Evolutionary conservation across 2,888 invertebrate species (phyloP), one percentile per base, ranked within the genome.

Genomic region (Scaptodrosophila latifasciaeformis): DNA sequence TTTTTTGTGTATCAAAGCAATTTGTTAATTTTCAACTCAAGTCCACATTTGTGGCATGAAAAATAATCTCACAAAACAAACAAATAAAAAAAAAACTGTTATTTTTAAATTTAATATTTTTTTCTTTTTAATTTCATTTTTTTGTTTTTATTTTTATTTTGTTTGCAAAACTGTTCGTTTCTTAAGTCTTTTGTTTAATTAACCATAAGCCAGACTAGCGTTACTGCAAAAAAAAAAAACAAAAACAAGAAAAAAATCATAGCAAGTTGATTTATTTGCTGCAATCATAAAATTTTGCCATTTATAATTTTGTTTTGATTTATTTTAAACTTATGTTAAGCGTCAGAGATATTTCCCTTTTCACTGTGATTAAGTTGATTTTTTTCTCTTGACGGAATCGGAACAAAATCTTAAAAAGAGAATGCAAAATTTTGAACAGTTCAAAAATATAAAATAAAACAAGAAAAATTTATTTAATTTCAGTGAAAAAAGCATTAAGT

Each of bases 131-230:
- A 12, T 46, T 35, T 43, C 45, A 54, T 53, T 57, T 58, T 50
- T 29, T 57, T 55, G 27, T 53, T 50, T 56, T 42, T 62, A 37
- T 40, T 30, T 27, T 57, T 43, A 18, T 56, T 45, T 34, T 56
- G 46, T 30, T 46, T 48, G 44, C 35, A 21, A 17, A 51, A 35
- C 13, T 57, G 76, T 74, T 81, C 44, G 72, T 71, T 71, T 31
- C 72, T 60, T 65, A 60, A 76, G 79, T 81, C 81, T 76, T 79
- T 81, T 79, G 79, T 74, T 44, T 64, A 58, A 13, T 58, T n/a
- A n/a, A n/a, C n/a, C n/a, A n/a, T n/a, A n/a, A n/a, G n/a, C n/a
- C n/a, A n/a, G n/a, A n/a, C n/a, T n/a, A n/a, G n/a, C n/a, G n/a
- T n/a, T n/a, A n/a, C n/a, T n/a, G n/a, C n/a, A n/a, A n/a, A n/a